Evolutionary conservation across 2,888 invertebrate genomes (phyloP).

Genomic region (Eumerus sabulonum): DNA sequence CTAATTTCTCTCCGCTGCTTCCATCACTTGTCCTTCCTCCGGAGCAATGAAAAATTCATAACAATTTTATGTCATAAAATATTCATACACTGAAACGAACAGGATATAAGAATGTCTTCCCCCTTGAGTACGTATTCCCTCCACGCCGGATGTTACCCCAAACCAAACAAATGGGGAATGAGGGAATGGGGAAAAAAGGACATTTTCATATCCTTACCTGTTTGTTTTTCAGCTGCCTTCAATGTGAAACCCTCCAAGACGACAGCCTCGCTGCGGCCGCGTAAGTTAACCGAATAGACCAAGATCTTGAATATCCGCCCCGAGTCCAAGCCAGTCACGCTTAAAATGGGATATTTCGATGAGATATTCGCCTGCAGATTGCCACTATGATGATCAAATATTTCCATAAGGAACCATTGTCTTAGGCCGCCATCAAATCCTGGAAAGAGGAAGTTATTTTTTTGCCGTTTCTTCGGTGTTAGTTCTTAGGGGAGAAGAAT

Average conservation of each 20-base stretch:
- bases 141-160: constrained; percentile 23
- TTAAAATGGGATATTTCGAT: constrained; percentile 86
- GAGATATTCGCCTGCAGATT: constrained; percentile 84
- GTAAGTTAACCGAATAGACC: constrained; percentile 90
- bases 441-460: constrained; percentile 64
- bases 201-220: constrained; percentile 81
- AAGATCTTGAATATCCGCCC: constrained; percentile 88
- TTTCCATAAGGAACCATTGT: constrained; percentile 86
- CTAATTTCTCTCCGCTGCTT: constrained; percentile 40
- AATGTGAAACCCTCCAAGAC: constrained; percentile 86
- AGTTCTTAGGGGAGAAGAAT: constrained; percentile 7
- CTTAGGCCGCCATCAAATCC: constrained; percentile 88
- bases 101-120: constrained; percentile 23
- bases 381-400: constrained; percentile 84
- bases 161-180: neutral
- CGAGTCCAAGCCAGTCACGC: constrained; percentile 87
- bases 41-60: constrained; percentile 63
- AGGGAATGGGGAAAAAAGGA: neutral
- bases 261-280: constrained; percentile 88
- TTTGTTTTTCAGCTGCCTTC: constrained; percentile 88
- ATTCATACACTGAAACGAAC: constrained; percentile 55
- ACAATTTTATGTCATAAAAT: constrained; percentile 69
- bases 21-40: constrained; percentile 46
- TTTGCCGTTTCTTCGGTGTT: neutral
- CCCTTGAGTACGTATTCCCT: constrained; percentile 23